Evolutionary conservation across 2,888 invertebrate species (phyloP).

Genomic region (Tinea trinotella): DNA sequence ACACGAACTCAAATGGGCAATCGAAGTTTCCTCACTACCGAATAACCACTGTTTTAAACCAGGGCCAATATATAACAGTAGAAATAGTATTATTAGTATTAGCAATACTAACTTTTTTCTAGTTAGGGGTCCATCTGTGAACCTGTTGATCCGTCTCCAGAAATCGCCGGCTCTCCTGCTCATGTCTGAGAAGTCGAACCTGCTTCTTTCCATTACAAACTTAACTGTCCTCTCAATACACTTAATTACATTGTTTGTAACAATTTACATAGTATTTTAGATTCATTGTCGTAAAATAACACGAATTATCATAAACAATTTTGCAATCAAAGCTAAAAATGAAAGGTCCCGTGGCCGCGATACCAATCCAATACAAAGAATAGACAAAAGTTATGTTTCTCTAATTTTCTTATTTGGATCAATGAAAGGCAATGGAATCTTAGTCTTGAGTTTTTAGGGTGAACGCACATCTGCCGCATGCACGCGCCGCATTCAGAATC

Average conservation of each 20-base stretch:
- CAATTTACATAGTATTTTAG: background rate
- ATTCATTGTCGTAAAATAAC: background rate
- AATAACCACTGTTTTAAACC: conserved; percentile 76
- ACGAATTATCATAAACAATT: background rate
- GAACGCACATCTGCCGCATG: no score
- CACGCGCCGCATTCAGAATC: no score
- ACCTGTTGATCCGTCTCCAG: conserved; percentile 54
- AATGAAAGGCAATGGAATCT: no score
- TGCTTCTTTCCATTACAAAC: conserved; percentile 52
- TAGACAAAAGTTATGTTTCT: background rate
- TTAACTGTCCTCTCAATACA: background rate
- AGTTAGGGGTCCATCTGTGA: conserved; percentile 60
- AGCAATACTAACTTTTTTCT: conserved; percentile 63
- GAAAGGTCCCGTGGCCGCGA: background rate
- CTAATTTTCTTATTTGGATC: no score
- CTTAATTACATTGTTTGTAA: background rate
- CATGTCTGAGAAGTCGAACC: conserved; percentile 48
- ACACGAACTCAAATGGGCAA: conserved; percentile 72
- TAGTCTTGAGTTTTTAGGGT: no score
- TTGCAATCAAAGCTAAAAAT: background rate
- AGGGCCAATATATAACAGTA: conserved; percentile 77
- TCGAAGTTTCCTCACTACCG: conserved; percentile 52
- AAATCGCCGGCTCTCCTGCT: conserved; percentile 59
- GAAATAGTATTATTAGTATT: conserved; percentile 66
- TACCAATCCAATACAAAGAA: background rate